Evolutionary conservation across 1,140 invertebrate genomes (phyloP), one percentile per base, ranked within the genome.

Genomic region (Drosophila guanche): DNA sequence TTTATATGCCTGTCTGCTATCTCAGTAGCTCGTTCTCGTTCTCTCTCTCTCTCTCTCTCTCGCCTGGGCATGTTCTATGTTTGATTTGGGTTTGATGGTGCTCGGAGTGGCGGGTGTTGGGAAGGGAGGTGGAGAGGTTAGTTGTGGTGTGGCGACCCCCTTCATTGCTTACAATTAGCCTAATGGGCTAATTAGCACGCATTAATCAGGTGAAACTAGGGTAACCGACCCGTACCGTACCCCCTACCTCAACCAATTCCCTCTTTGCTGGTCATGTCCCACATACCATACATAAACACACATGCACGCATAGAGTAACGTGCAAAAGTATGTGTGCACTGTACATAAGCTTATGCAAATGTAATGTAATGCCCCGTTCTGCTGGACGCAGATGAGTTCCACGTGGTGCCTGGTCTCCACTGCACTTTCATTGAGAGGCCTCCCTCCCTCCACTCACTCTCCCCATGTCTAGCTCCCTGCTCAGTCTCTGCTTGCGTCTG

Each of bases 101-200:
- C 12, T 20, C 16, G 16, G 33, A 12, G 33, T 3, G 12, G 33
- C 1, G 8, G 4, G 33, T 12, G 7, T 33, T 37, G 10, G 3
- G 33, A 37, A 37, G 33, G 33, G 33, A 12, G 33, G 33, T 3
- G 4, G 7, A 3, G 3, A 37, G 33, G 33, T 37, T 37, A 12
- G 33, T 10, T 37, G 33, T 37, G 8, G 33, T 37, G 10, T 37
- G 33, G 33, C 10, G 33, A 37, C 23, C 37, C 2, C 10, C 42
- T 23, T 43, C 29, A 80, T 46, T 53, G 45, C 23, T 33, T 56
- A 60, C 43, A 65, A 70, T 76, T 76, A 59, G 50, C 53, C 25
- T 62, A 76, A 72, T 80, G 20, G 62, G n/a, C 51, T 51, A 69
- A 77, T 77, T 81, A 69, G 51, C 47, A 76, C 54, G 22, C 71